Percentiles rank a stretch among this genome's conserved stretches.
These are phyloP conservation scores for Neolamprologus cancellatus DNA, from an alignment of 2,113 vertebrate species.

Conservation along the genomic window DNA sequence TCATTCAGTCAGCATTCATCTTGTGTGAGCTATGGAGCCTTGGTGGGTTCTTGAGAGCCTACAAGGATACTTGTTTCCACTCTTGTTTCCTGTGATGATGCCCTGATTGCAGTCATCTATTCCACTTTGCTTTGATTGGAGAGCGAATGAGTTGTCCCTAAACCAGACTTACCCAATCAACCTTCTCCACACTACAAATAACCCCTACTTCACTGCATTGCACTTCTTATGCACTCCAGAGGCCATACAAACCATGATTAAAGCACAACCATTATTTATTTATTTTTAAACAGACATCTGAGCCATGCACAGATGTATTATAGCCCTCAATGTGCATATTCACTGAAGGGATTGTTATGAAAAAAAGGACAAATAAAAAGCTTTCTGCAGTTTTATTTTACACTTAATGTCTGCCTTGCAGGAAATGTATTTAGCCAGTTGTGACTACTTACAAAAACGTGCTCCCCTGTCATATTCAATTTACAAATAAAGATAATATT, in stretches of 20 bases:
- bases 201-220: not conserved
- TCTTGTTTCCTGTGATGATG: constrained; percentile 2
- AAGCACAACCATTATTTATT: not conserved
- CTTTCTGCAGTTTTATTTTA: not conserved
- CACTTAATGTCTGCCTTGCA: not conserved
- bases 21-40: not conserved
- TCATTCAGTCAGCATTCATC: not conserved
- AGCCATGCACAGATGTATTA: not conserved
- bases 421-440: not conserved
- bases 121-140: constrained; percentile 43
- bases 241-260: not conserved
- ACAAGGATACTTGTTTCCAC: constrained; percentile 12
- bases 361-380: not conserved
- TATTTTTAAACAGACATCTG: not conserved
- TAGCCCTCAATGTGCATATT: not conserved
- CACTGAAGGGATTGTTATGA: not conserved
- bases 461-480: not conserved
- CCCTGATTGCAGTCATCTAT: constrained; percentile 31
- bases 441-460: not conserved
- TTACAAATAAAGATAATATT: not conserved
- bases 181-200: not conserved
- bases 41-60: constrained; percentile 3
- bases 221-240: not conserved
- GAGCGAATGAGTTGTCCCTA: constrained; percentile 11
- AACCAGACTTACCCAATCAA: constrained; percentile 32